Conservation (phyloP, 1,140 invertebrate species). For the Carposina sasakii region DNA sequence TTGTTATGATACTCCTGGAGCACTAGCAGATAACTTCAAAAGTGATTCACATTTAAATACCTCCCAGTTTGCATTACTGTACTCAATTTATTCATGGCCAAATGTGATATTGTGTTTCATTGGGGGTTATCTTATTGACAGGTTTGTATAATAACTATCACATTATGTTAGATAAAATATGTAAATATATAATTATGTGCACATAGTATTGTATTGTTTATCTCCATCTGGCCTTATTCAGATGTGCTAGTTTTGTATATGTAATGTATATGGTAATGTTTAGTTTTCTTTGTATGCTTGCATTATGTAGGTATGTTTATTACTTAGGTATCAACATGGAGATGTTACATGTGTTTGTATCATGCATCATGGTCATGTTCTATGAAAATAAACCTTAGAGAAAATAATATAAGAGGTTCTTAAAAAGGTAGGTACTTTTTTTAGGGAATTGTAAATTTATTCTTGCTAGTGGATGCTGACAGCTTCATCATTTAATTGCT, state of each 20-base stretch:
- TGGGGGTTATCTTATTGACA: conserved; percentile 95
- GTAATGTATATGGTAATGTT: neutral
- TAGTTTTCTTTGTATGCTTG: neutral
- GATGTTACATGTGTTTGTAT: too few species aligned
- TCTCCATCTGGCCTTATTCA: neutral
- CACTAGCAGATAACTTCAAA: conserved; percentile 91
- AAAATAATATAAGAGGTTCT: too few species aligned
- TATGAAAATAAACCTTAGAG: too few species aligned
- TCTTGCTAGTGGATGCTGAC: too few species aligned
- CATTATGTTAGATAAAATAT: too few species aligned
- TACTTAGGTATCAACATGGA: too few species aligned
- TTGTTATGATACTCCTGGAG: conserved; percentile 97
- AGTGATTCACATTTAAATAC: conserved; percentile 87
- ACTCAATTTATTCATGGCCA: conserved; percentile 98
- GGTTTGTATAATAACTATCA: conserved; percentile 74
- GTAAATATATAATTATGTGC: too few species aligned
- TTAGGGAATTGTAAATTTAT: too few species aligned
- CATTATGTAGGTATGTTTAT: too few species aligned
- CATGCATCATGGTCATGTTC: too few species aligned
- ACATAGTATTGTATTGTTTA: neutral
- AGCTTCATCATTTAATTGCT: too few species aligned
- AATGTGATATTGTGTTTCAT: conserved; percentile 97
- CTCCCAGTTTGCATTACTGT: conserved; percentile 88
- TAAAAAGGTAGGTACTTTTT: too few species aligned
- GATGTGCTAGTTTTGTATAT: neutral